Evolutionary conservation across 2,113 vertebrate genomes (phyloP).

Genomic region (Xiphophorus couchianus): DNA sequence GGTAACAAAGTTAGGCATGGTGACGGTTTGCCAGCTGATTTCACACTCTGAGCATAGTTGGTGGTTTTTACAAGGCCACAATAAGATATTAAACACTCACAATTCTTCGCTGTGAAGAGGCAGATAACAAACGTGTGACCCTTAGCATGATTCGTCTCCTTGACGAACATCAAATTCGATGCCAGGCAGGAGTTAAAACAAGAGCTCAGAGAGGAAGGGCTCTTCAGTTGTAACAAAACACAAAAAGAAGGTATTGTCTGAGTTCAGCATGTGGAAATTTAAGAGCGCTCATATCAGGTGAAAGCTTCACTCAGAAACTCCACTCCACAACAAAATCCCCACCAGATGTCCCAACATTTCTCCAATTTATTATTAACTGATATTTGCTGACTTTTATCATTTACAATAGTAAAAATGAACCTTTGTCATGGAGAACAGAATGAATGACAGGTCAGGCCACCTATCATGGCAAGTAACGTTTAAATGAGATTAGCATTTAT

Average conservation of each 20-base stretch:
- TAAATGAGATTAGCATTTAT: conserved; percentile 17
- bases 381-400: not conserved
- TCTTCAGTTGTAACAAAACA: conserved; percentile 15
- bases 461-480: not conserved
- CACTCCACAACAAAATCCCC: not conserved
- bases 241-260: not conserved
- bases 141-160: not conserved
- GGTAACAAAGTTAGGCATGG: not conserved
- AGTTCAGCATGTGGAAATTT: not conserved
- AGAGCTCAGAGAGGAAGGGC: conserved; percentile 8
- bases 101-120: conserved; percentile 14
- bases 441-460: conserved; percentile 2
- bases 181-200: conserved; percentile 10
- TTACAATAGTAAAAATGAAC: conserved; percentile 4
- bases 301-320: not conserved
- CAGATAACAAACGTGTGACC: not conserved
- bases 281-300: not conserved
- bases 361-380: not conserved
- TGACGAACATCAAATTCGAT: not conserved
- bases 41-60: not conserved
- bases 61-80: conserved; percentile 17
- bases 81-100: conserved; percentile 2
- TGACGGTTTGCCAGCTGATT: conserved; percentile 21
- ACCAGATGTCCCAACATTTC: not conserved
- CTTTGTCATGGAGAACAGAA: conserved; percentile 29